Base-by-base conservation (phyloP, 2,888 invertebrate genomes). In the Meiosimyza platycephala region DNA sequence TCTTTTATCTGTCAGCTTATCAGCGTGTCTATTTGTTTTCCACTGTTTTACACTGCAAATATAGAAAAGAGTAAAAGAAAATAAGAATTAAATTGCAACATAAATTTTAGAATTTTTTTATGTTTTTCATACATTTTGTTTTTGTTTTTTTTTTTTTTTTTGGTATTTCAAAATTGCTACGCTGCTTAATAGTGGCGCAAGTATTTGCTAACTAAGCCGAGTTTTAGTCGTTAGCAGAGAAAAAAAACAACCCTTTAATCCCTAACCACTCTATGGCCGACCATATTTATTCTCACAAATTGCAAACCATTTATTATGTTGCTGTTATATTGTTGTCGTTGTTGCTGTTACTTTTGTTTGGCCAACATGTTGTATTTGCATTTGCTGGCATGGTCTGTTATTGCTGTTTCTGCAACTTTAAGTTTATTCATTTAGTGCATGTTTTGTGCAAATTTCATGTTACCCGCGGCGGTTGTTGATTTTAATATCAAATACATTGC, bases 341-440 rank as follows among this genome's bases (percentile, higher is more conserved):
- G 11, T 28, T 28, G 28, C 60, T 62, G 74, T 76, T 81, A 81
- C 80, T 81, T 80, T 81, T 81, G 81, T 82, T 81, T 81, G 80
- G 78, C 78, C 80, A 59, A 59, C 66, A 79, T 81, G 76, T 78
- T 76, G 78, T 78, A 78, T 80, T 70, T 70, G 78, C 79, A 76
- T 81, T 81, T 79, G 79, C 78, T 77, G 79, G 78, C 81, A 22
- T 81, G 4, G 28, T 28, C 28, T 79, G 80, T 79, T 74, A 75
- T 75, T 74, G 40, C 40, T 40, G 40, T 40, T 15, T 40, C 22
- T 72, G 51, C 67, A 67, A 52, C 60, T 55, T 50, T 28, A 62
- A 66, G 28, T 73, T 73, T 69, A 69, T 70, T 65, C 65, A 60
- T 65, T 73, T 51, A 63, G 59, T 70, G 70, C 70, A 70, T 70